Conservation (phyloP, 2,113 vertebrate genomes). For the Chaetops frenatus region DNA sequence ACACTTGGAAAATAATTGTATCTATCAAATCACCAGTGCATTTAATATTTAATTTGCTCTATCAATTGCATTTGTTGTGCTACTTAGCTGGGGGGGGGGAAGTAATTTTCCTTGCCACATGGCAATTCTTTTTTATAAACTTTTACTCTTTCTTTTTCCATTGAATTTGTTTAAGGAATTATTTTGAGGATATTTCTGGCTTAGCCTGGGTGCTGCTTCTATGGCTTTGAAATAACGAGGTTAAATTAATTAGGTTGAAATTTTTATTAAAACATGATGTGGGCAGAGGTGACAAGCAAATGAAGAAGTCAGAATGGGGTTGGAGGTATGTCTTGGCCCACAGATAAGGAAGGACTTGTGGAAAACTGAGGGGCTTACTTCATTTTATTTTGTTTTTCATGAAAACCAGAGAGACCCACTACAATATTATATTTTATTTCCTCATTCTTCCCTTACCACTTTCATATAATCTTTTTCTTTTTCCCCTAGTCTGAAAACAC, state of each 20-base stretch:
- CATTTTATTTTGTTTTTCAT: neutral
- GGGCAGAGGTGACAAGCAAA: neutral
- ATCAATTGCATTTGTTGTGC: conserved; percentile 57
- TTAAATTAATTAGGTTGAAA: neutral
- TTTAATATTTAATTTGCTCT: conserved; percentile 67
- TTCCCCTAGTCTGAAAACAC: neutral
- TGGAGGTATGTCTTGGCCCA: neutral
- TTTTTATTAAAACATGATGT: neutral
- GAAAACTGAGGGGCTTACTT: fast-evolving
- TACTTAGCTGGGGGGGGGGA: neutral
- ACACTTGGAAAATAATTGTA: conserved; percentile 54
- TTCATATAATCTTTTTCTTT: neutral
- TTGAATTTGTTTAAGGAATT: conserved; percentile 34
- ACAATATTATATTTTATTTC: neutral
- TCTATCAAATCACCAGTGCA: conserved; percentile 48
- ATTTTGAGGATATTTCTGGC: neutral
- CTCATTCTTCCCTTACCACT: neutral
- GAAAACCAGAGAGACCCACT: neutral
- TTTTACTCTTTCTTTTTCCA: neutral
- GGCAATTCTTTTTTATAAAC: conserved; percentile 41
- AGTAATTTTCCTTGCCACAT: conserved; percentile 58
- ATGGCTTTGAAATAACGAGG: neutral
- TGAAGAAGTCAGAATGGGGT: neutral
- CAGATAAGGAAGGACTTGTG: neutral
- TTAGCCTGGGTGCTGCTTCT: neutral